phyloP scores from a whole-genome alignment of 1,140 invertebrate species.

The Trichogramma pretiosum region DNA sequence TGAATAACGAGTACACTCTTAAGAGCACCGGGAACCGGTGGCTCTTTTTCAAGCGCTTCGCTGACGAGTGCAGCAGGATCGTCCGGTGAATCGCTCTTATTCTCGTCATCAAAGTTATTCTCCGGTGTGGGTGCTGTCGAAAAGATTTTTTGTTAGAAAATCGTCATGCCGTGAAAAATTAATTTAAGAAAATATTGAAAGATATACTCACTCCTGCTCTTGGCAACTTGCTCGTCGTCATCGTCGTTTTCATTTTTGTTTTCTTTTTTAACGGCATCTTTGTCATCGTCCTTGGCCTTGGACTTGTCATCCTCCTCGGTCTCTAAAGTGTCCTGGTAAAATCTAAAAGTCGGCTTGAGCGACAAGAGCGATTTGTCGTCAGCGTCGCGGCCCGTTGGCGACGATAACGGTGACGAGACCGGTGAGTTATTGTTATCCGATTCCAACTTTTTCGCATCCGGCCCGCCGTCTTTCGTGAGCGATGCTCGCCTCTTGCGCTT shows the following conservation, averaged over 20 bases:
- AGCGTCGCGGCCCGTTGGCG: conserved; percentile 35
- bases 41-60: conserved; percentile 23
- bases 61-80: conserved; percentile 21
- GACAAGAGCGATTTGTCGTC: conserved; percentile 48
- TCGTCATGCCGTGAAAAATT: not conserved
- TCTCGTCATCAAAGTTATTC: conserved; percentile 25
- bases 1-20: conserved; percentile 61
- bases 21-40: conserved; percentile 32
- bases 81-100: conserved; percentile 24
- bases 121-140: conserved; percentile 30
- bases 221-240: conserved; percentile 22
- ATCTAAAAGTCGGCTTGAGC: conserved; percentile 51
- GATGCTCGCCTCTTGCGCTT: conserved; percentile 66
- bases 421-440: conserved; percentile 35
- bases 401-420: conserved; percentile 35
- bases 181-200: not conserved
- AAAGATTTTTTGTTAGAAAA: not conserved
- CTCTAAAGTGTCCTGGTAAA: conserved; percentile 86
- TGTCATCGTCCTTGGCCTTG: conserved; percentile 23
- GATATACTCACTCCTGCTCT: conserved; percentile 28
- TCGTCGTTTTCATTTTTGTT: conserved; percentile 20
- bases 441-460: conserved; percentile 47
- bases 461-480: conserved; percentile 51
- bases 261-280: conserved; percentile 30
- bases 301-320: conserved; percentile 48